Evolutionary conservation across 2,113 vertebrate genomes (phyloP).

Genomic region (Mirounga angustirostris): DNA sequence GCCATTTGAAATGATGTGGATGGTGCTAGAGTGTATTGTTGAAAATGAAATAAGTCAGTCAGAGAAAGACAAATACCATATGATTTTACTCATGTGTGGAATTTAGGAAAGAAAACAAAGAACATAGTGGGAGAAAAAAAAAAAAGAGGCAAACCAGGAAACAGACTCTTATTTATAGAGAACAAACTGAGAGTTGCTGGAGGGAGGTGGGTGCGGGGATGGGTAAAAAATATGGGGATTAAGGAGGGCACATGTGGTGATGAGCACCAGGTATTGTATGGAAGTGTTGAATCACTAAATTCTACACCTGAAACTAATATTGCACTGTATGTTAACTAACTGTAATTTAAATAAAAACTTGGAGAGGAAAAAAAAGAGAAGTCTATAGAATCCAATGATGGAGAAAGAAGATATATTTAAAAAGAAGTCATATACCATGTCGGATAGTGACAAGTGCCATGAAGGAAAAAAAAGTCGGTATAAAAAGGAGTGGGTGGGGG

Average conservation of each 20-base stretch:
- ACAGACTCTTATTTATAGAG: background rate
- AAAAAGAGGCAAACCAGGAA: background rate
- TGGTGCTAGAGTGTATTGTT: background rate
- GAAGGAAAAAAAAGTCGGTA: background rate
- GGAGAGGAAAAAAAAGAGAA: background rate
- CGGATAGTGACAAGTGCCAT: background rate
- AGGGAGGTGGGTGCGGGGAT: background rate
- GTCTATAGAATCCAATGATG: background rate
- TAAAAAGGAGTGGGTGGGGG: background rate
- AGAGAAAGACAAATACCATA: background rate
- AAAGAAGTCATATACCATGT: background rate
- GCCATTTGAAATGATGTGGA: background rate
- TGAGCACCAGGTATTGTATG: background rate
- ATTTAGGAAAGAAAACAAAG: too few relatives aligned
- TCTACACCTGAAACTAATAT: background rate
- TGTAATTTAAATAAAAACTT: background rate
- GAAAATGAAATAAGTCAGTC: background rate
- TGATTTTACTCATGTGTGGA: background rate
- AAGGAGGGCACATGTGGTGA: background rate
- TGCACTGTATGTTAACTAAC: background rate
- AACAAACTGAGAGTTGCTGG: background rate
- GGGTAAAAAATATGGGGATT: background rate
- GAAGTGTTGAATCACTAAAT: background rate
- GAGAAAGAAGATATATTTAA: too few relatives aligned
- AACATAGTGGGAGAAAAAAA: too few relatives aligned